Base-by-base conservation (phyloP, 35 echinoderm and acorn worm genomes). In the Ophiothrix spiculata region DNA sequence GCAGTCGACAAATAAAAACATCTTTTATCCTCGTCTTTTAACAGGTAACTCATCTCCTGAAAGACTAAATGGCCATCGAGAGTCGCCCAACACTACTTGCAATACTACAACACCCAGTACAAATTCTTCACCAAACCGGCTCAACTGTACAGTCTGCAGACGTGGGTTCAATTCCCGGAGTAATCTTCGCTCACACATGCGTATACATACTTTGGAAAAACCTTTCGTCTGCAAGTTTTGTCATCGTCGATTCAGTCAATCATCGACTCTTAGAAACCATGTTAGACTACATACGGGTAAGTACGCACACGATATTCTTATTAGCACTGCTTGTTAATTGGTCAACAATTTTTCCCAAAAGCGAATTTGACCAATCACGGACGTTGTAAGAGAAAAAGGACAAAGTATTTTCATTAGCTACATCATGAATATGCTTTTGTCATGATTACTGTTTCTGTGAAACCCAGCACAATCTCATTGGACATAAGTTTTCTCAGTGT, bases 151-250 rank as follows among this genome's bases (percentile, higher is more conserved):
- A 39, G 95, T 97, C 14, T 97, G 95, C 76, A 75, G 91, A 28
- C 42, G 95, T 38, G 95, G 95, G 12, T 97, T 97, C 88, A 97
- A 97, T 75, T 97, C 95, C 1, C 91, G 95, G 19, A 97, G 95
- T 73, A 97, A 97, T 32, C 84, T 97, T 28, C 91, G 95, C 23
- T 97, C 95, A 23, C 95, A 97, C 82, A 97, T 97, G 95, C 87
- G 95, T 38, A 97, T 97, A 34, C 95, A 97, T 38, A 97, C 95
- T 0, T 75, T 97, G 37, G 95, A 97, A 32, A 97, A 97, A 78
- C 95, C 95, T 33, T 97, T 97, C 80, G 84, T 90, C 15, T 97
- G 95, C 85, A 90, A 90, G 80, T 97, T 88, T 32, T 97, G 95
- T 75, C 91, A 93, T 46, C 88, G 95, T 35, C 42, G 95, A 13